Evolutionary conservation across 2,113 vertebrate genomes (phyloP), one percentile per base, ranked within the genome.

Genomic region (Poicephalus gulielmi): DNA sequence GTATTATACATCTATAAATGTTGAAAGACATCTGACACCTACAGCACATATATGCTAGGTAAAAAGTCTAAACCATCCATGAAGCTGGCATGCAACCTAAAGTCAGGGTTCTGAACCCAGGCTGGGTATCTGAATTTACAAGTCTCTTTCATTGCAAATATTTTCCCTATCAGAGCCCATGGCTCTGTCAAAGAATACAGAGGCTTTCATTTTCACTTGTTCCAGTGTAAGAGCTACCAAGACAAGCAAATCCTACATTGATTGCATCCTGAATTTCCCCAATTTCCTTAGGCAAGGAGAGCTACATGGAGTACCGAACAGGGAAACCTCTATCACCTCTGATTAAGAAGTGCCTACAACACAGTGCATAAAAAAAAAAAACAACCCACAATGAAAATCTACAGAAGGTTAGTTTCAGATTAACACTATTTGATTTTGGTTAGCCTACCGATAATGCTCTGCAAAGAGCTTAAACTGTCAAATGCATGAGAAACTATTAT

Each of bases 231-330:
- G 37, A 81, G 5, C 20, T 55, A 63, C 24, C 8, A 71, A 50
- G 17, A 67, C 17, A 88, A 76, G 27, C 16, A 67, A 86, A 39
- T 63, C 73, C 55, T 86, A 47, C 37, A 57, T 3, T 35, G 43
- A 83, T 47, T 60, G 30, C 71, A 35, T 6, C 43, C n/a, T 3
- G 1, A 78, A 70, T 59, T 84, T 78, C 33, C 46, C 20, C 10
- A 19, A 37, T 77, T 69, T 66, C n/a, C 53, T 76, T 23, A 50
- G 19, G 28, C 28, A 86, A 67, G 10, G 20, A 77, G 12, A 60
- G 28, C 8, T 23, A 64, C 3, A 5, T 35, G 19, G 11, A 74
- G 5, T 13, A 62, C 22, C 0, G 0, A 62, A 33, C 0, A 39
- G 28, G 2, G 6, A 93, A 83, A 80, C 7, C 3, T 70, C 55